These are phyloP conservation scores for Coturnix japonica DNA, from an alignment of 2,113 vertebrate genomes.

Conservation along the genomic window DNA sequence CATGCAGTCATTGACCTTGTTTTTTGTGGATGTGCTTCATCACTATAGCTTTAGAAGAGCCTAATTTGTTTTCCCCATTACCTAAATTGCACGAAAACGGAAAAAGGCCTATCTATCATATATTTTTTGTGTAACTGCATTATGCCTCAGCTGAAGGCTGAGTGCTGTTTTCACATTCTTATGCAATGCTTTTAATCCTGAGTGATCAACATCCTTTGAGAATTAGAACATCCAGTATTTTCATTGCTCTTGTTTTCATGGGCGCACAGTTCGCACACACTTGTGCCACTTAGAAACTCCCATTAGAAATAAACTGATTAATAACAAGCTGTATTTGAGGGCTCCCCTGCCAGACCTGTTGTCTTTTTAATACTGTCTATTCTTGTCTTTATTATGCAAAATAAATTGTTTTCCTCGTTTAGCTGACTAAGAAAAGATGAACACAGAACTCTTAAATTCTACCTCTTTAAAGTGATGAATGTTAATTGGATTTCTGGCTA, in stretches of 20 bases:
- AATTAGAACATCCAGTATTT: slow-evolving; percentile 24
- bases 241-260: not conserved
- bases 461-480: not conserved
- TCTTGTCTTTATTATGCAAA: slow-evolving; percentile 21
- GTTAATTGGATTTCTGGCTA: slow-evolving; percentile 44
- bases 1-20: slow-evolving; percentile 40
- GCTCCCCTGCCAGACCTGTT: not conserved
- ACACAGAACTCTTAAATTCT: not conserved
- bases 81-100: not conserved
- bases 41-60: not conserved
- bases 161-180: slow-evolving; percentile 28
- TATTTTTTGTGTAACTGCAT: not conserved
- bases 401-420: not conserved
- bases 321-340: not conserved
- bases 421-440: not conserved
- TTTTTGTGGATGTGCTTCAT: not conserved
- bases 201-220: not conserved
- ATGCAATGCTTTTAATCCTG: slow-evolving; percentile 52
- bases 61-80: not conserved
- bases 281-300: not conserved
- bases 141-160: not conserved
- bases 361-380: not conserved
- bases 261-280: not conserved
- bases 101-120: not conserved
- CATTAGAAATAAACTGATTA: slow-evolving; percentile 3